phyloP scores from a whole-genome alignment of 2,113 vertebrate genomes.

The Galeopterus variegatus region DNA sequence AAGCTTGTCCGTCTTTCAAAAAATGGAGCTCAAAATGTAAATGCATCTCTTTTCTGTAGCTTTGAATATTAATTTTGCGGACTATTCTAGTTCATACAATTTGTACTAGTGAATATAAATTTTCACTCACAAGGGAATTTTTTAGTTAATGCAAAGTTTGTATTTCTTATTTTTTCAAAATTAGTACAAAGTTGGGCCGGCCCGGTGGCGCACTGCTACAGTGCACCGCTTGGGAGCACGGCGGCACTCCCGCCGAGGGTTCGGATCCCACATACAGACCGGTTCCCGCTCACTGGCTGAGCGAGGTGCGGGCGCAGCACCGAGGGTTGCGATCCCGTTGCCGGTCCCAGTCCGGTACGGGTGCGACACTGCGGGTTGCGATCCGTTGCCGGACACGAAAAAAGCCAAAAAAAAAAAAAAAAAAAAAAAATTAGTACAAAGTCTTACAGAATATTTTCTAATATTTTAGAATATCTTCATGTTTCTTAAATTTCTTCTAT shows the following conservation, averaged over 20 bases:
- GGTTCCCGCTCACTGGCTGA: too few relatives aligned
- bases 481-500: slow-evolving; percentile 1
- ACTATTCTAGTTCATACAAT: slow-evolving; percentile 66
- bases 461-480: neutral
- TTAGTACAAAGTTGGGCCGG: slow-evolving; percentile 43
- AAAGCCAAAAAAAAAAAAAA: too few relatives aligned
- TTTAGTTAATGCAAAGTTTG: slow-evolving; percentile 1
- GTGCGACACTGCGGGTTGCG: too few relatives aligned
- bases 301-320: too few relatives aligned
- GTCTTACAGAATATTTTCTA: neutral
- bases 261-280: too few relatives aligned
- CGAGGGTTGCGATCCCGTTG: too few relatives aligned
- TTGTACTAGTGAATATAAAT: slow-evolving; percentile 65
- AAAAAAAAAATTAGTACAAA: slow-evolving; percentile 59
- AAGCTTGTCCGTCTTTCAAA: slow-evolving; percentile 72
- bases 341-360: too few relatives aligned
- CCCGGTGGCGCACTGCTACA: too few relatives aligned
- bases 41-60: slow-evolving; percentile 49
- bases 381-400: too few relatives aligned
- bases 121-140: neutral
- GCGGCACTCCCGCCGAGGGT: too few relatives aligned
- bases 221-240: too few relatives aligned
- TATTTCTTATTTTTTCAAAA: slow-evolving; percentile 40
- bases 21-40: slow-evolving; percentile 56
- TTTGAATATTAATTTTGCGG: slow-evolving; percentile 74